phyloP scores from a whole-genome alignment of 2,888 invertebrate species.

The Venustoraphidia nigricollis region DNA sequence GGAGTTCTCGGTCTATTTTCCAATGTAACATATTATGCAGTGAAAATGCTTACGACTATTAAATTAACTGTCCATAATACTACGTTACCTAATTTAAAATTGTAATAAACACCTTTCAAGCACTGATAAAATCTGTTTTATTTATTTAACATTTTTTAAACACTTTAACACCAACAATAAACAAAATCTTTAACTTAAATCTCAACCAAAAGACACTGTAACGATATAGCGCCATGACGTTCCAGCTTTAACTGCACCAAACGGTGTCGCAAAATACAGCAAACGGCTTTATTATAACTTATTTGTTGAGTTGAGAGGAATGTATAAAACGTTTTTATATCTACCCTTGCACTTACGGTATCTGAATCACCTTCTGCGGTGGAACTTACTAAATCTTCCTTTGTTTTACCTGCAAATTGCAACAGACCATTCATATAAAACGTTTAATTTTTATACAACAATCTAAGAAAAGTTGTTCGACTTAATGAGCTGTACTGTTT shows the following conservation, averaged over 20 bases:
- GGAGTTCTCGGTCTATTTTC: too few relatives aligned
- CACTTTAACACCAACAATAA: not conserved
- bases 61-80: too few relatives aligned
- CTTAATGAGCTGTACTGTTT: too few relatives aligned
- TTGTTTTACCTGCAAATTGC: conserved; percentile 23
- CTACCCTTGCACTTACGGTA: conserved; percentile 43
- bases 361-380: conserved; percentile 20
- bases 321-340: conserved; percentile 63
- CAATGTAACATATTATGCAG: too few relatives aligned
- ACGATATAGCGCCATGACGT: conserved; percentile 54
- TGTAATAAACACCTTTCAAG: too few relatives aligned
- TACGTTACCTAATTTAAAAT: too few relatives aligned
- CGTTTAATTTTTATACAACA: too few relatives aligned
- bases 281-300: conserved; percentile 53
- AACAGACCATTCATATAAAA: not conserved
- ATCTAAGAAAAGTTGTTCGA: too few relatives aligned
- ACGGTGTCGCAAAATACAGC: conserved; percentile 59
- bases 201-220: conserved; percentile 71
- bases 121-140: too few relatives aligned
- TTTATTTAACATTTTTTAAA: too few relatives aligned
- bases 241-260: conserved; percentile 60
- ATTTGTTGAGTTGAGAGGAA: conserved; percentile 68
- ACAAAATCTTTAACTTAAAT: conserved; percentile 24
- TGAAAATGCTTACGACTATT: too few relatives aligned
- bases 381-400: conserved; percentile 20